A percentile compares a stretch with the other conserved stretches of the same genome.
phyloP scores from a whole-genome alignment of 2,797 vertebrate genomes.

The Picus viridis region DNA sequence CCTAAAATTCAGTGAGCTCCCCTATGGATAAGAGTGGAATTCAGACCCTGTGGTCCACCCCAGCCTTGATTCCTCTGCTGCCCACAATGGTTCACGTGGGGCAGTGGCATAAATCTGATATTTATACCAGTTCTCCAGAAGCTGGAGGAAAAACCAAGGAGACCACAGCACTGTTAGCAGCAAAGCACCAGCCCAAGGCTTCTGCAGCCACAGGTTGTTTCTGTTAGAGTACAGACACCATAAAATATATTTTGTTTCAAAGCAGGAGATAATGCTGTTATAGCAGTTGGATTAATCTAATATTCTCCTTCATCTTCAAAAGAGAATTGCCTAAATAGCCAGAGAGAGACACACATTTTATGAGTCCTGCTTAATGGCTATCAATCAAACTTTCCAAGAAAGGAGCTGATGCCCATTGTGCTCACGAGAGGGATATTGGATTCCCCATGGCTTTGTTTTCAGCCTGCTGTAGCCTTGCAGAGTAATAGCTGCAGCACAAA shows the following conservation, averaged over 20 bases:
- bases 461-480: not conserved
- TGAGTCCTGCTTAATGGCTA: conserved; percentile 29
- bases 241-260: conserved; percentile 50
- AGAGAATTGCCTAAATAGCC: conserved; percentile 60
- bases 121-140: not conserved
- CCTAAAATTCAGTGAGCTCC: not conserved
- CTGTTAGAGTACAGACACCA: rapidly evolving
- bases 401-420: conserved; percentile 45
- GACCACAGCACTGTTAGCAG: not conserved
- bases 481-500: not conserved
- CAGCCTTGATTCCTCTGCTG: not conserved
- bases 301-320: conserved; percentile 53
- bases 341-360: conserved; percentile 37
- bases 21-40: not conserved
- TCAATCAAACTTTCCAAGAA: conserved; percentile 50
- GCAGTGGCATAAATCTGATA: not conserved
- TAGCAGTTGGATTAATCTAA: conserved; percentile 63
- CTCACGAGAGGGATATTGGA: conserved; percentile 20
- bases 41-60: rapidly evolving
- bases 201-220: not conserved
- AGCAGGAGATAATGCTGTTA: conserved; percentile 42
- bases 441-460: conserved; percentile 45
- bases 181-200: not conserved
- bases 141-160: not conserved
- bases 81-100: rapidly evolving